Evolutionary conservation across 2,797 vertebrate species (phyloP).

Genomic region (Muscicapa striata): DNA sequence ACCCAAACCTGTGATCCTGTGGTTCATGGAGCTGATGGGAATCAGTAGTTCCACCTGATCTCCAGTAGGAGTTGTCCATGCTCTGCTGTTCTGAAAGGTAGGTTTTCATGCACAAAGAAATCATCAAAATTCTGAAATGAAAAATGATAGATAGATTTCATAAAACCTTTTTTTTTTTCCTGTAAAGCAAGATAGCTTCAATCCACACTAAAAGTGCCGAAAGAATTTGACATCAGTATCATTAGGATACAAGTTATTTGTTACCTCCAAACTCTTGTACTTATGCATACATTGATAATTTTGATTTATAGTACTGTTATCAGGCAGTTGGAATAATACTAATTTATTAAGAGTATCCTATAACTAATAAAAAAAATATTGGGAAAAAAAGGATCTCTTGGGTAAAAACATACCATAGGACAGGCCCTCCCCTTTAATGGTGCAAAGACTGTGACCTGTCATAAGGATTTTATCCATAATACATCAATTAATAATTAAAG

Average conservation of each 20-base stretch:
- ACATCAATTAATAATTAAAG: conserved; percentile 5
- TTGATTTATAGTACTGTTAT: background rate
- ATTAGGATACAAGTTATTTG: background rate
- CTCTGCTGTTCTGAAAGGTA: background rate
- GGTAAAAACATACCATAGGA: background rate
- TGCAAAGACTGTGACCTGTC: background rate
- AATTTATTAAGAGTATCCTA: background rate
- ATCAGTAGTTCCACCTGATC: background rate
- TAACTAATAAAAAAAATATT: background rate
- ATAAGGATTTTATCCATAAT: conserved; percentile 14
- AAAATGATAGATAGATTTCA: background rate
- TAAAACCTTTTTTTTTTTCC: background rate
- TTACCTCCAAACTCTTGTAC: background rate
- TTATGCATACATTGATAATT: background rate
- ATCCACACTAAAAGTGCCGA: background rate
- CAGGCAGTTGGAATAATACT: background rate
- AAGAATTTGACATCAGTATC: background rate
- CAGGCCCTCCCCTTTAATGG: background rate
- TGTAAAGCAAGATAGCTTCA: background rate
- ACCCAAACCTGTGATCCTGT: background rate
- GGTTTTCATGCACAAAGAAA: background rate
- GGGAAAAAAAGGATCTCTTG: background rate
- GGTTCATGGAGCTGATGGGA: background rate
- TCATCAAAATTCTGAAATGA: background rate
- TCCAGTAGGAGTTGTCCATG: background rate